Base-by-base conservation (phyloP, 2,888 invertebrate genomes). In the Drosophila limbata region DNA sequence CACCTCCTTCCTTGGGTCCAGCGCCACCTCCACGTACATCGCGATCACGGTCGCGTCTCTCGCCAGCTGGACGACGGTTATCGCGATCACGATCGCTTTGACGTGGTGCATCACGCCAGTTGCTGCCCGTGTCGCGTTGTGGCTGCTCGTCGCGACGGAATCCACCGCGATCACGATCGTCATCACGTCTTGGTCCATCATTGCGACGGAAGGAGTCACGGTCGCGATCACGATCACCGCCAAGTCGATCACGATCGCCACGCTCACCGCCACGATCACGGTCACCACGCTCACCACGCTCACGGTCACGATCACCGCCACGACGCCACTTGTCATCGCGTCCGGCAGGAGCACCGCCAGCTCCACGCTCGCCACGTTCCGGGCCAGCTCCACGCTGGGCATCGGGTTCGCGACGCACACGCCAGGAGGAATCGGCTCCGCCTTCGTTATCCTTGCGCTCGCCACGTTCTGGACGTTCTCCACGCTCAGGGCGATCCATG, bases 61-160 rank as follows among this genome's bases (percentile, higher is more conserved):
- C 86, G 4, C 89, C 87, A 28, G 69, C 79, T 3, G 81, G 81
- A 28, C 88, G 84, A 33, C 88, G 90, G 44, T 89, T 88, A 9
- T 90, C 91, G 9, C 92, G 90, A n/a, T 90, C 91, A 3, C 92
- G 91, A 33, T 89, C 90, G 37, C 68, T 82, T 39, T 87, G 82
- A 25, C 91, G 90, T 8, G 85, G 79, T 2, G 91, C 87, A 69
- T 87, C 90, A n/a, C 92, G 91, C 90, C 90, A 87, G 91, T 92
- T 90, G 53, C 85, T 81, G 25, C 88, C 83, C 21, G 79, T 71
- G 15, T 91, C 90, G 39, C 84, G 84, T 25, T 84, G 83, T 3
- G 79, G 77, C n/a, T 83, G 84, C n/a, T 87, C 77, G 71, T 82
- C 90, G 17, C 90, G 90, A 19, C 84, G 77, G 53, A 88, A 89